Conservation (phyloP, 2,888 invertebrate genomes). For the Tenodera sinensis region DNA sequence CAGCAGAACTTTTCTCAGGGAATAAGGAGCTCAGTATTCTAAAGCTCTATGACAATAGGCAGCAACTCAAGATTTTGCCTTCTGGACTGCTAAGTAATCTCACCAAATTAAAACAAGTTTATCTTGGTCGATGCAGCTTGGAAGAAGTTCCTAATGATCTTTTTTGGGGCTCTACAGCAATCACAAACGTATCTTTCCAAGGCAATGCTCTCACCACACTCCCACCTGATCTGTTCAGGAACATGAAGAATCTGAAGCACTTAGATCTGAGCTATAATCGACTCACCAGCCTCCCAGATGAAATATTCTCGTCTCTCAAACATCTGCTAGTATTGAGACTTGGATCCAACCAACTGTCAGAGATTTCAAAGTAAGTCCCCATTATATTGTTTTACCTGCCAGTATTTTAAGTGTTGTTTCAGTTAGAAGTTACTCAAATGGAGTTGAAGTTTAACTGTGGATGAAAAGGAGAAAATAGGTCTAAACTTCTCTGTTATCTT, state of each 20-base stretch:
- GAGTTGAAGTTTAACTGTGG: neutral
- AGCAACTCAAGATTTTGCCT: conserved; percentile 55
- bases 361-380: conserved; percentile 55
- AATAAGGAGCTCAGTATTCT: conserved; percentile 38
- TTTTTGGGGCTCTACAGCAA: conserved; percentile 55
- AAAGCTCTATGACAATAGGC: conserved; percentile 39
- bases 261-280: conserved; percentile 66
- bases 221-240: conserved; percentile 59
- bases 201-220: conserved; percentile 53
- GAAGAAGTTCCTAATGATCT: conserved; percentile 57
- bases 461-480: neutral
- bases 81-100: conserved; percentile 58
- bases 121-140: conserved; percentile 52
- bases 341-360: conserved; percentile 58
- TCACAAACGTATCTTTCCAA: conserved; percentile 59
- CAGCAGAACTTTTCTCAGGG: conserved; percentile 48
- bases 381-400: neutral
- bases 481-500: neutral
- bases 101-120: conserved; percentile 49
- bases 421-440: neutral
- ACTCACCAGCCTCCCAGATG: conserved; percentile 55
- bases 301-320: conserved; percentile 54
- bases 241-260: conserved; percentile 57
- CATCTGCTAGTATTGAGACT: conserved; percentile 60
- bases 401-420: too few relatives aligned